Percentiles rank a stretch among this genome's conserved stretches.
Evolutionary conservation across 2,113 vertebrate genomes (phyloP).

Genomic region (Leptodactylus fuscus): DNA sequence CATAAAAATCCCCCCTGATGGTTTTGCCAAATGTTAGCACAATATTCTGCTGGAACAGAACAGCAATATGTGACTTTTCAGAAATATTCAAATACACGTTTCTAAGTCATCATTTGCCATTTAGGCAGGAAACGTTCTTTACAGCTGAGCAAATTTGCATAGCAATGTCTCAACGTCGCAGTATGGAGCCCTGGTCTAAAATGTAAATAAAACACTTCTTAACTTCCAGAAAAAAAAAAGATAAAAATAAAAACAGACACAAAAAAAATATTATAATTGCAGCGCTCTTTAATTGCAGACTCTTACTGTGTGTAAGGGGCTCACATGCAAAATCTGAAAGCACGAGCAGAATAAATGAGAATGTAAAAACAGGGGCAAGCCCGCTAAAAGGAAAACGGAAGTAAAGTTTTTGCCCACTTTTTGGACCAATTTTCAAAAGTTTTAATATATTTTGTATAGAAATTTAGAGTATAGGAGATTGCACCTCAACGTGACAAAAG

Average conservation of each 20-base stretch:
- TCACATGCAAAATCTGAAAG: background rate
- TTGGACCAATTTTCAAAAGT: too few relatives aligned
- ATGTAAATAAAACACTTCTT: constrained; percentile 33
- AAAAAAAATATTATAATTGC: background rate
- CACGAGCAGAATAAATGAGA: background rate
- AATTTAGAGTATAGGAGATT: too few relatives aligned
- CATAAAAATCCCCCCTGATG: constrained; percentile 42
- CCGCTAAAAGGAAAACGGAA: background rate
- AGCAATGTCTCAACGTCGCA: background rate
- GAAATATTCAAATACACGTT: constrained; percentile 40
- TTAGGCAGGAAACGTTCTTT: constrained; percentile 14
- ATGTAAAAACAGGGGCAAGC: background rate
- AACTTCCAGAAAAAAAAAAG: background rate
- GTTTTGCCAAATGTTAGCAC: constrained; percentile 49
- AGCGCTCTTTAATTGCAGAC: background rate
- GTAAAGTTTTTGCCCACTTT: too few relatives aligned
- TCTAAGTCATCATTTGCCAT: constrained; percentile 36
- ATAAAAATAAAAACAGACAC: background rate
- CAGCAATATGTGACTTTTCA: constrained; percentile 30
- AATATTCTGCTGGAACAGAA: constrained; percentile 21
- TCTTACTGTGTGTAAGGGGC: background rate
- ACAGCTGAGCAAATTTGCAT: constrained; percentile 28
- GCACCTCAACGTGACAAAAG: too few relatives aligned
- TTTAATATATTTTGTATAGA: too few relatives aligned
- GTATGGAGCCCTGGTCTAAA: constrained; percentile 5